phyloP scores from a whole-genome alignment of 2,888 invertebrate genomes.

The Cantharis rufa region DNA sequence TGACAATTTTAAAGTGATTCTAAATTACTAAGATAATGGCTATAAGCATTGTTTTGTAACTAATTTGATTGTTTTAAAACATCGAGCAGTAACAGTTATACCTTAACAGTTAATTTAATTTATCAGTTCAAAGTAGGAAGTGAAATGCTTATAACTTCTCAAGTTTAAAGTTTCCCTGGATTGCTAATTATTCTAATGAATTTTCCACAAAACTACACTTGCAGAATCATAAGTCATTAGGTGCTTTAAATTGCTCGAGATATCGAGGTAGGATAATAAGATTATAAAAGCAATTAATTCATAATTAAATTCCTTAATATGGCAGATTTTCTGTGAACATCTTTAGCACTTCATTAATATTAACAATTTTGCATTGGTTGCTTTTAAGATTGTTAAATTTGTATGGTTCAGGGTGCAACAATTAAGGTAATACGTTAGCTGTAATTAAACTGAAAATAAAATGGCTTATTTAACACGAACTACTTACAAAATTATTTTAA shows the following conservation, averaged over 20 bases:
- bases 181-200: slow-evolving; percentile 26
- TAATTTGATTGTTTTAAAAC: background rate
- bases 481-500: background rate
- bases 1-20: background rate
- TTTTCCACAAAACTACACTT: slow-evolving; percentile 24
- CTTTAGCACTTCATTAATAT: slow-evolving; percentile 12
- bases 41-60: background rate
- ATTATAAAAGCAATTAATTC: slow-evolving; percentile 15
- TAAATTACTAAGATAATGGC: too few species aligned
- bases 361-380: slow-evolving; percentile 5
- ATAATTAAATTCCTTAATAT: slow-evolving; percentile 15
- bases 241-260: slow-evolving; percentile 15
- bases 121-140: slow-evolving; percentile 6
- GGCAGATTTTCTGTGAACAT: slow-evolving; percentile 8
- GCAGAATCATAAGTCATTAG: slow-evolving; percentile 24
- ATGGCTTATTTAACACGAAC: background rate
- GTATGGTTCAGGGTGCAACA: background rate
- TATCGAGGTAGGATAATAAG: slow-evolving; percentile 21
- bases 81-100: background rate
- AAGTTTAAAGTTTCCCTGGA: slow-evolving; percentile 14
- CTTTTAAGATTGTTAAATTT: background rate
- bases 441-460: background rate
- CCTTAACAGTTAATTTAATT: slow-evolving; percentile 3
- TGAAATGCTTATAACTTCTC: slow-evolving; percentile 5
- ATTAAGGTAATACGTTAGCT: background rate